phyloP scores from a whole-genome alignment of 1,140 invertebrate species.

The Drosophila ohnishii region DNA sequence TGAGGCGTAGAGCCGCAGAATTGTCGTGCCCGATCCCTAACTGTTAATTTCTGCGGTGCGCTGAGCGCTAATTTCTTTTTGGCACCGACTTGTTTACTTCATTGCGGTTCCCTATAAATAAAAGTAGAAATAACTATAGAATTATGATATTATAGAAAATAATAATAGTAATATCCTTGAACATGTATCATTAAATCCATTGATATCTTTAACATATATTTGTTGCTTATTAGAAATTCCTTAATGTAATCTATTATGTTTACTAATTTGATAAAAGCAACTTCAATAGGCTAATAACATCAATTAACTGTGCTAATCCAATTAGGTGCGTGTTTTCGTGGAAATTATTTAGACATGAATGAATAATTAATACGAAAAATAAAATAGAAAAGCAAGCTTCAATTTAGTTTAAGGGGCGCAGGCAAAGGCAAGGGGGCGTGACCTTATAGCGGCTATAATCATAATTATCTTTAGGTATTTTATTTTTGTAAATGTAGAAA shows the following conservation, averaged over 20 bases:
- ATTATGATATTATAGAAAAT: not conserved
- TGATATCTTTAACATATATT: too few relatives aligned
- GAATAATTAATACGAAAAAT: not conserved
- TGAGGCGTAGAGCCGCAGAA: not conserved
- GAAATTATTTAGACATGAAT: not conserved
- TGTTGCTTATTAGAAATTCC: not conserved
- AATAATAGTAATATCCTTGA: too few relatives aligned
- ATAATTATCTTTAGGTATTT: not conserved
- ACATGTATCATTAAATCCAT: not conserved
- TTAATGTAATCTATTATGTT: constrained; percentile 2
- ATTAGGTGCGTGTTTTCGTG: not conserved
- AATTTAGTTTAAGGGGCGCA: not conserved
- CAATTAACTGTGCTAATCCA: constrained; percentile 8
- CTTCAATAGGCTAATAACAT: constrained; percentile 5
- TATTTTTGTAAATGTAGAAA: not conserved
- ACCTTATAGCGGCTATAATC: not conserved
- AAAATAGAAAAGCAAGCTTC: not conserved
- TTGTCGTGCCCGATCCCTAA: constrained; percentile 10
- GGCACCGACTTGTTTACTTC: constrained; percentile 25
- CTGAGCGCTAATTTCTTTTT: constrained; percentile 23
- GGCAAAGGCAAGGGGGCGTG: not conserved
- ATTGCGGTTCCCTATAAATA: not conserved
- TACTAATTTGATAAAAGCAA: constrained; percentile 1
- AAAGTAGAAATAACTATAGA: not conserved
- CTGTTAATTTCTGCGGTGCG: constrained; percentile 33